A percentile compares a stretch with the other conserved stretches of the same genome.
Conservation (phyloP, 2,797 vertebrate genomes). For the Eulemur coronatus region DNA sequence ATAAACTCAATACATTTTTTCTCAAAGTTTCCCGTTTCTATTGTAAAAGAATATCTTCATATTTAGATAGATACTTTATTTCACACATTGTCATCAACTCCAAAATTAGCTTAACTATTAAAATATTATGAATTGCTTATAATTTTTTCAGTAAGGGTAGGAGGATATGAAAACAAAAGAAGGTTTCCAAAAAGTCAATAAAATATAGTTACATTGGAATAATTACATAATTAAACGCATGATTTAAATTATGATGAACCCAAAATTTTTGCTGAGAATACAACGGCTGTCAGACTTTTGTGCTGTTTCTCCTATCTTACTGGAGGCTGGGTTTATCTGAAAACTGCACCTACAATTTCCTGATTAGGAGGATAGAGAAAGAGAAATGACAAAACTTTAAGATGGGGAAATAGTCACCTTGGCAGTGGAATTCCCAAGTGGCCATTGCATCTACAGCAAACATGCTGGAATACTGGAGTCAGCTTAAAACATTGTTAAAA, state of each 20-base stretch:
- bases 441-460: neutral
- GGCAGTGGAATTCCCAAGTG: neutral
- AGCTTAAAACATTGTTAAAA: neutral
- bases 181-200: neutral
- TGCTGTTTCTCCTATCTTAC: neutral
- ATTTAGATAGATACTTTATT: neutral
- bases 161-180: neutral
- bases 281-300: neutral
- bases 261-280: neutral
- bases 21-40: neutral
- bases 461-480: neutral
- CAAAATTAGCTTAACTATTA: conserved; percentile 32
- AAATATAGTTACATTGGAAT: neutral
- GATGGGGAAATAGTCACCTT: neutral
- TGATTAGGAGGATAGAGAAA: neutral
- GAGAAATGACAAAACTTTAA: neutral
- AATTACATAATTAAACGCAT: neutral
- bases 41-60: neutral
- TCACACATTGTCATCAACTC: neutral
- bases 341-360: neutral
- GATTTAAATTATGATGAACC: neutral
- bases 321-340: neutral
- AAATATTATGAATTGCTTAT: neutral
- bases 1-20: neutral
- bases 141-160: neutral